phyloP scores from a whole-genome alignment of 2,113 vertebrate genomes.

The Lampris megalopsis region DNA sequence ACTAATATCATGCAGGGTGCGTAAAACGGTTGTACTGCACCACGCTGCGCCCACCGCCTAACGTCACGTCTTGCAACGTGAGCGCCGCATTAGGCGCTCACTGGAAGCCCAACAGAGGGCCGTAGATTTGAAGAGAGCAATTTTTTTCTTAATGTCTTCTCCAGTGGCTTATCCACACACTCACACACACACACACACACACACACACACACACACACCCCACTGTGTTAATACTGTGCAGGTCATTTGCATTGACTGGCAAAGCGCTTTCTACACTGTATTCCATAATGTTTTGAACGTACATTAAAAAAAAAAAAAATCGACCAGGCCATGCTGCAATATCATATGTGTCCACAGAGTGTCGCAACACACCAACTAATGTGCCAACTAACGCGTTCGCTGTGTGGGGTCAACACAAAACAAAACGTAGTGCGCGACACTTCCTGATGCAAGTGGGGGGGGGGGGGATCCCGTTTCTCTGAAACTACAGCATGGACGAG shows the following conservation, averaged over 20 bases:
- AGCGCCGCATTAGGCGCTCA: constrained; percentile 24
- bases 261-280: constrained; percentile 98
- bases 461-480: no score
- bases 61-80: no score
- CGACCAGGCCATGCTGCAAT: constrained; percentile 25
- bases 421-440: neutral
- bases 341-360: constrained; percentile 29
- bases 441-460: neutral
- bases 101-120: constrained; percentile 66
- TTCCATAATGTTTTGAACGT: constrained; percentile 96
- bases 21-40: no score
- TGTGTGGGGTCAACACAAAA: neutral
- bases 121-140: constrained; percentile 73
- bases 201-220: constrained; percentile 35
- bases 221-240: constrained; percentile 89
- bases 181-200: neutral
- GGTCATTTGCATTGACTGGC: constrained; percentile 95
- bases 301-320: constrained; percentile 46
- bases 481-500: no score
- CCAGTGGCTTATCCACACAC: constrained; percentile 51
- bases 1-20: no score
- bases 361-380: constrained; percentile 35
- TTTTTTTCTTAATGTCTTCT: constrained; percentile 72
- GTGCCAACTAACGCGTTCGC: neutral
- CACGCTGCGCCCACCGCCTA: no score